Conservation (phyloP, 2,888 invertebrate genomes). For the Cheilosia urbana region DNA sequence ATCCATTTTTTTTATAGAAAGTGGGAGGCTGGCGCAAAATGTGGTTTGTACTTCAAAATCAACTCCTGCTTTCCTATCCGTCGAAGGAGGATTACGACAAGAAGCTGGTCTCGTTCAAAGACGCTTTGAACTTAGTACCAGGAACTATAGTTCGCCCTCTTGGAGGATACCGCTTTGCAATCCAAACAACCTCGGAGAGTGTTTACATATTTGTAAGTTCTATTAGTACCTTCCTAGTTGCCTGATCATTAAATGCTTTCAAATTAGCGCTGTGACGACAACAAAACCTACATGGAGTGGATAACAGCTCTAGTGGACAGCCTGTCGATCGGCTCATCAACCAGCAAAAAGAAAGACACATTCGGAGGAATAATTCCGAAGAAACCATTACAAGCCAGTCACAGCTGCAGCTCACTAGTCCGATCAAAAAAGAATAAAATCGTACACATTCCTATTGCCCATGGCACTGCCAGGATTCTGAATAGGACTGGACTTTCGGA, state of each 20-base stretch:
- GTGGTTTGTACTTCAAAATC: conserved; percentile 81
- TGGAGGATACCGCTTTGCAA: conserved; percentile 80
- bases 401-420: conserved; percentile 78
- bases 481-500: conserved; percentile 78
- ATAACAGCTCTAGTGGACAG: conserved; percentile 79
- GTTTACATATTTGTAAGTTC: conserved; percentile 79
- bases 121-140: conserved; percentile 80
- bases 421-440: conserved; percentile 66
- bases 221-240: not conserved
- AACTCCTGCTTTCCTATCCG: conserved; percentile 79
- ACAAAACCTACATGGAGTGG: conserved; percentile 80
- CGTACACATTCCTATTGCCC: conserved; percentile 78
- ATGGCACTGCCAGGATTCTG: conserved; percentile 78
- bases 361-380: conserved; percentile 10
- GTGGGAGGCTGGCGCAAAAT: conserved; percentile 80
- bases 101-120: conserved; percentile 80
- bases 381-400: conserved; percentile 70
- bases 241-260: not conserved
- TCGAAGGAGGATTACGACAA: conserved; percentile 81
- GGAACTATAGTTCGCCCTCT: conserved; percentile 79
- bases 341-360: conserved; percentile 51
- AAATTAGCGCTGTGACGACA: conserved; percentile 80
- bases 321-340: conserved; percentile 72
- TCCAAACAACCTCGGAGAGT: conserved; percentile 79
- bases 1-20: conserved; percentile 76